Evolutionary conservation across 2,888 invertebrate species (phyloP).

Genomic region (Dione juno): DNA sequence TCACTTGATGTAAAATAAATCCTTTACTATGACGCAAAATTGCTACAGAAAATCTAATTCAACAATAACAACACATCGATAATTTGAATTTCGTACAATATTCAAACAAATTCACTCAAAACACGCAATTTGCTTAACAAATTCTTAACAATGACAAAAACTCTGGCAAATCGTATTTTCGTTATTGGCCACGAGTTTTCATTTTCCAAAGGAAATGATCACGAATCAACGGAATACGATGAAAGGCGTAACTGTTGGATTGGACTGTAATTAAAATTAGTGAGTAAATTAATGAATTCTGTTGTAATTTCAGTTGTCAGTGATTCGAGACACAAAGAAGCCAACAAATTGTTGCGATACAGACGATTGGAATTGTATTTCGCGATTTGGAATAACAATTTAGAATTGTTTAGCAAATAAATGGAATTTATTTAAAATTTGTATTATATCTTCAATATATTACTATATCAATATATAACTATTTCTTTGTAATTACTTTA

Average conservation of each 20-base stretch:
- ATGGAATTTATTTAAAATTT: background rate
- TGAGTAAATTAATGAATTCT: background rate
- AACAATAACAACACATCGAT: too few species aligned
- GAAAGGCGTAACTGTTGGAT: constrained; percentile 13
- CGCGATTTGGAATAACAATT: background rate
- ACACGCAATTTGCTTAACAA: background rate
- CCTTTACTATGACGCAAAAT: too few species aligned
- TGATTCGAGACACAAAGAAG: constrained; percentile 5
- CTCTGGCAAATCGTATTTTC: background rate
- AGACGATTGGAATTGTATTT: constrained; percentile 3
- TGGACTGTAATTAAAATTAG: background rate
- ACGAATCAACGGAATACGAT: background rate
- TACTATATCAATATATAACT: too few species aligned
- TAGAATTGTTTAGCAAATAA: background rate
- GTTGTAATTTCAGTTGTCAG: background rate
- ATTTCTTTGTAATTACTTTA: too few species aligned
- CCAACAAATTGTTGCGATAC: constrained; percentile 3
- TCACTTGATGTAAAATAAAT: too few species aligned
- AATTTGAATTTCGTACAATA: too few species aligned
- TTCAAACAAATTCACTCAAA: background rate
- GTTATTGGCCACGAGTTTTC: background rate
- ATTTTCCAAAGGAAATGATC: constrained; percentile 18
- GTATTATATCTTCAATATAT: background rate
- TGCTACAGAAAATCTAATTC: too few species aligned
- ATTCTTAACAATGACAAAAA: background rate